Base-by-base conservation (phyloP, 2,113 vertebrate species). In the Cathartes aura region DNA sequence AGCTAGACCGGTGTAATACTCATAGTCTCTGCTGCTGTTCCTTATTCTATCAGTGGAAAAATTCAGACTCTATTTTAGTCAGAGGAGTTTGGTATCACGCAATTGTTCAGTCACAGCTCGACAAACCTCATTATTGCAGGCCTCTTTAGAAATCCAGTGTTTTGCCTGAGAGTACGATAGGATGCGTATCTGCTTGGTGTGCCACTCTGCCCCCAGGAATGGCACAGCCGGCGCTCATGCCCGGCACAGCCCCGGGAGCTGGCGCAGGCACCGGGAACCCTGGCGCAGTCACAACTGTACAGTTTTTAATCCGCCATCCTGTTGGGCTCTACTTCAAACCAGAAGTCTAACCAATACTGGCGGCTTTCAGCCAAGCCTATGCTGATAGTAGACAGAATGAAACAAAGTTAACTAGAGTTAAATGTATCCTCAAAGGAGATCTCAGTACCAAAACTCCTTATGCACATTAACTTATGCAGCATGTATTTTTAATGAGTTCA, bases 371-470 rank as follows among this genome's bases (percentile, higher is more conserved):
- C 80, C 71, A 64, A 93, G 91, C 79, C 91, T 93, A 48, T 78
- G 81, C 91, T 93, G 93, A 98, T 97, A 97, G 81, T 0, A 84
- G 76, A 87, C 72, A 97, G 98, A 96, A 94, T 6, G 87, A 97
- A 98, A 96, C 93, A 68, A 30, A 98, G 95, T 97, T 97, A 98
- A 96, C 97, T 97, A 96, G 59, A 94, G 94, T 94, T 94, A 93
- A 95, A 97, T 12, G 86, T 34, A 94, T 87, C 82, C 81, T 82
- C 93, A 93, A 95, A 93, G 89, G 88, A 92, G 59, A 94, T 76
- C 89, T 86, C 64, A 42, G 87, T 52, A 98, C 97, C 97, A 98
- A 98, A 98, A 98, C 96, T 89, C 83, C 97, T 98, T 96, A 94
- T 43, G 96, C 76, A 76, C 84, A 84, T 73, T 87, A 94, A 94